These are phyloP conservation scores for Grantiella picta DNA, from an alignment of 2,113 vertebrate genomes.

Conservation along the genomic window DNA sequence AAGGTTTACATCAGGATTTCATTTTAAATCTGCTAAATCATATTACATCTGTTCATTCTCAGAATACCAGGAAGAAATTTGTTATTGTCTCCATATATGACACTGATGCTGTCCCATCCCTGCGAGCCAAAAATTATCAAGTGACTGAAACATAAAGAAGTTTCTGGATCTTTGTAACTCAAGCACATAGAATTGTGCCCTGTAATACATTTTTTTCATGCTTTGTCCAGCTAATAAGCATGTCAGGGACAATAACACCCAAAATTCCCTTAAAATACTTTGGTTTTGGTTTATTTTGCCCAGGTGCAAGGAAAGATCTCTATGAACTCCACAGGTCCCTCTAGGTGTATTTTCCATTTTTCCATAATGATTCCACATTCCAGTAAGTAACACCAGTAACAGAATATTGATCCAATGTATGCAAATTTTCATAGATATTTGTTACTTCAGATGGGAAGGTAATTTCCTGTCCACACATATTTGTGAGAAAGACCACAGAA, in stretches of 20 bases:
- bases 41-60: neutral
- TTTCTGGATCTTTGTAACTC: neutral
- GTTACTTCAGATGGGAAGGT: neutral
- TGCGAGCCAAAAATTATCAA: neutral
- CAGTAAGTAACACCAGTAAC: neutral
- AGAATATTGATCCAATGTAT: neutral
- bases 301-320: neutral
- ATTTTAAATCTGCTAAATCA: neutral
- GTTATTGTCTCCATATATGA: neutral
- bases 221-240: neutral
- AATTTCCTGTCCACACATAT: neutral
- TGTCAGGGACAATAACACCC: neutral
- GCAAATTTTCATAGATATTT: neutral
- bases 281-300: neutral
- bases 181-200: neutral
- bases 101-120: neutral
- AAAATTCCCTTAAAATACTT: neutral
- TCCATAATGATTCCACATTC: neutral
- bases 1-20: neutral
- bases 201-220: rapidly evolving
- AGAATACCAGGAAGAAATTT: neutral
- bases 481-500: neutral
- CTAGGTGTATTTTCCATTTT: neutral
- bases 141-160: neutral
- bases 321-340: neutral